Percentiles rank a stretch among this genome's conserved stretches.
Evolutionary conservation across 1,140 invertebrate genomes (phyloP).

Genomic region (Drosophila nigrodunni): DNA sequence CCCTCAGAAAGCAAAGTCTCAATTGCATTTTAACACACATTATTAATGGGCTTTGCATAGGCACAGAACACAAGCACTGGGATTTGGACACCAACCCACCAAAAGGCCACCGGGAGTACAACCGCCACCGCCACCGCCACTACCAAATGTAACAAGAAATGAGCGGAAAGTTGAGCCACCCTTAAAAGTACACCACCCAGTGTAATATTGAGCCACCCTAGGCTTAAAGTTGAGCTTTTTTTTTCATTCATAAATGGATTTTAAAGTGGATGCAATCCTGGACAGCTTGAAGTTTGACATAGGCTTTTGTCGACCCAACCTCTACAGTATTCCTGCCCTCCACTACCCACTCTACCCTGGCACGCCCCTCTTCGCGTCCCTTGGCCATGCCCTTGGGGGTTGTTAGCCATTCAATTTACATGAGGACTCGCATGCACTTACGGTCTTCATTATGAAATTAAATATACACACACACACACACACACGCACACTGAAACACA

Average conservation of each 20-base stretch:
- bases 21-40: constrained; percentile 80
- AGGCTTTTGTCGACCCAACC: neutral
- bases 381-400: constrained; percentile 7
- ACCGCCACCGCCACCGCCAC: neutral
- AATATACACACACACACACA: constrained; percentile 54
- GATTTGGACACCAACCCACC: constrained; percentile 34
- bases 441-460: constrained; percentile 78
- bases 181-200: constrained; percentile 13
- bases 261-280: constrained; percentile 75
- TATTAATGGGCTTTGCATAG: constrained; percentile 58
- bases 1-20: constrained; percentile 37
- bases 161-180: constrained; percentile 8
- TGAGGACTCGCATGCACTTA: constrained; percentile 62
- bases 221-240: constrained; percentile 14
- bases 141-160: neutral
- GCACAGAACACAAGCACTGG: constrained; percentile 21
- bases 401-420: constrained; percentile 61
- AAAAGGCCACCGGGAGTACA: neutral
- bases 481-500: constrained; percentile 46
- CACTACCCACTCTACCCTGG: neutral
- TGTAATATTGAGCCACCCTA: constrained; percentile 24
- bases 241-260: constrained; percentile 76
- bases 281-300: constrained; percentile 30
- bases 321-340: too few species aligned
- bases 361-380: too few species aligned